Conservation (phyloP, 2,797 vertebrate genomes). For the Karalla daura region DNA sequence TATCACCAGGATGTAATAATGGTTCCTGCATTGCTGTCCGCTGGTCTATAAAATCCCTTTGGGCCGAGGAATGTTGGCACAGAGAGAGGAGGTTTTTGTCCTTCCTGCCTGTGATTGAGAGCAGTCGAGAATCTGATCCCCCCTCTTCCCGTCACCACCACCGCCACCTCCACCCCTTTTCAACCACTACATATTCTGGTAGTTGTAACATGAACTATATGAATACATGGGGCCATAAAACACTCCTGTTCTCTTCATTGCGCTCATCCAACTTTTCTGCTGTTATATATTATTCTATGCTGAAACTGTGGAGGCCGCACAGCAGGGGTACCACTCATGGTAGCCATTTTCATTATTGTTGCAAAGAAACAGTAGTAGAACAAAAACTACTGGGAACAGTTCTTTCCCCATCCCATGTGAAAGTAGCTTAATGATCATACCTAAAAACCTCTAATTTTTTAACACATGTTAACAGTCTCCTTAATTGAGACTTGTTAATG, state of each 20-base stretch:
- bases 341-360: no score
- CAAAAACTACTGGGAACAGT: no score
- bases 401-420: no score
- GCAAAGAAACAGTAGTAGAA: no score
- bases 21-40: constrained; percentile 81
- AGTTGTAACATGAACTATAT: constrained; percentile 40
- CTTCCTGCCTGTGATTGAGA: constrained; percentile 67
- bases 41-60: constrained; percentile 85
- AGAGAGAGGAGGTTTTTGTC: constrained; percentile 74
- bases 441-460: no score
- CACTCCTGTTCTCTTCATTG: constrained; percentile 12
- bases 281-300: no score
- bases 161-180: constrained; percentile 14
- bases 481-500: no score
- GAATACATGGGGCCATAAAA: constrained; percentile 45
- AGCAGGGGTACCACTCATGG: no score
- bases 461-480: no score
- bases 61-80: constrained; percentile 80
- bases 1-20: constrained; percentile 80
- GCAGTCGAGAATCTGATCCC: constrained; percentile 60
- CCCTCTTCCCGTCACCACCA: background rate
- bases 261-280: constrained; percentile 6
- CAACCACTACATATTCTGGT: constrained; percentile 57
- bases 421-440: no score
- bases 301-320: no score